phyloP scores from a whole-genome alignment of 2,113 vertebrate genomes.

The Chamaea fasciata region DNA sequence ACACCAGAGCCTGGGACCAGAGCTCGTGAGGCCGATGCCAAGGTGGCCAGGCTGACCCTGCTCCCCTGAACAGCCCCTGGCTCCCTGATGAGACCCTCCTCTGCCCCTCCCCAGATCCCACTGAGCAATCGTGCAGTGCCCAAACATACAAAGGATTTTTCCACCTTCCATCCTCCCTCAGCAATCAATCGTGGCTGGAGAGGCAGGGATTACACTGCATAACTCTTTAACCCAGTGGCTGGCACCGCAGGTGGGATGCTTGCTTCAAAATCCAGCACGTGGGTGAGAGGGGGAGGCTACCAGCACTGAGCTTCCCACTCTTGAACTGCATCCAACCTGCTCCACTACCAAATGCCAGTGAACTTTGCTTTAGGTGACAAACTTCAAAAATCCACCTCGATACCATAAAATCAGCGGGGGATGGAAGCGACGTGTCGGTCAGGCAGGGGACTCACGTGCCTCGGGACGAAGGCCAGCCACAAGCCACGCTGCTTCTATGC shows the following conservation, averaged over 20 bases:
- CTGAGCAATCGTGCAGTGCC: rapidly evolving
- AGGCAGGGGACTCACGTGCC: neutral
- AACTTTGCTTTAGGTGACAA: constrained; percentile 49
- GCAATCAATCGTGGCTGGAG: neutral
- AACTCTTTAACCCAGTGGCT: constrained; percentile 21
- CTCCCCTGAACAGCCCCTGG: rapidly evolving
- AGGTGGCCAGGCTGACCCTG: neutral
- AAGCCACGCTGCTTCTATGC: rapidly evolving
- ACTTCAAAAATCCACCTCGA: neutral
- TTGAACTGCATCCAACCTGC: neutral
- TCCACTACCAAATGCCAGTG: neutral
- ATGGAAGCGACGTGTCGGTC: neutral
- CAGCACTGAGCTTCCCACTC: neutral
- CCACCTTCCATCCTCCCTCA: neutral
- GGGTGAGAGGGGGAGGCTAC: neutral
- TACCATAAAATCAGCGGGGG: neutral
- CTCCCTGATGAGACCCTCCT: neutral
- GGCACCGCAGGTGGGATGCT: neutral
- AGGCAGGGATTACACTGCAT: neutral
- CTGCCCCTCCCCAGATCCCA: neutral
- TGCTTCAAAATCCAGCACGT: rapidly evolving
- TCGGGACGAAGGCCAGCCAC: neutral
- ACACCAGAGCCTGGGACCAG: neutral
- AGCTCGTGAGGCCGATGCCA: rapidly evolving
- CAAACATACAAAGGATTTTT: neutral